Percentiles rank a stretch among this genome's conserved stretches.
Conservation (phyloP, 2,113 vertebrate genomes). For the Oryzias woworae region DNA sequence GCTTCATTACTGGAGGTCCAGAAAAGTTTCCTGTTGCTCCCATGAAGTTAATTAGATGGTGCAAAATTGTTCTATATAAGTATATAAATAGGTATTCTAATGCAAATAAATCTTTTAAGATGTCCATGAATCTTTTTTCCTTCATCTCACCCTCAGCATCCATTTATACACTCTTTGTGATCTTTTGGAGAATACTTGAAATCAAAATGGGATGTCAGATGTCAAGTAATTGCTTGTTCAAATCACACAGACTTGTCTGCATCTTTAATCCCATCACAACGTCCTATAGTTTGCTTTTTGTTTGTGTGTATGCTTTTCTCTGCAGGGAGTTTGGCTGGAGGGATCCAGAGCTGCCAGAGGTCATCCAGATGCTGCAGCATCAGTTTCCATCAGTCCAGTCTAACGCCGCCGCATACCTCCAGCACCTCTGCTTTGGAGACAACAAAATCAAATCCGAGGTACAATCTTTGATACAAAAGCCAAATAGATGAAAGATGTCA, state of each 20-base stretch:
- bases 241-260: background rate
- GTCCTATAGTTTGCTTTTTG: slow-evolving; percentile 13
- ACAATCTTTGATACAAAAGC: slow-evolving; percentile 13
- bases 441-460: slow-evolving; percentile 99
- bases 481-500: background rate
- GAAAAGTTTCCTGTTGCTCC: too few relatives aligned
- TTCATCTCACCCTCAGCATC: background rate
- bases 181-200: slow-evolving; percentile 28
- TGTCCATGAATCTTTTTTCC: background rate
- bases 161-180: background rate
- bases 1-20: too few relatives aligned
- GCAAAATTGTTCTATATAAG: too few relatives aligned
- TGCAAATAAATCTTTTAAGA: background rate
- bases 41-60: too few relatives aligned
- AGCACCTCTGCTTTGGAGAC: slow-evolving; percentile 98
- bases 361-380: slow-evolving; percentile 99
- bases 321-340: slow-evolving; percentile 97
- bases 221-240: slow-evolving; percentile 9
- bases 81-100: too few relatives aligned
- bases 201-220: slow-evolving; percentile 20
- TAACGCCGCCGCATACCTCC: slow-evolving; percentile 96
- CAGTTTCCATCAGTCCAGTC: slow-evolving; percentile 98
- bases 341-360: slow-evolving; percentile 97
- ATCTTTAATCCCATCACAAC: slow-evolving; percentile 17
- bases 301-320: slow-evolving; percentile 18